phyloP scores from a whole-genome alignment of 2,113 vertebrate genomes.

The Cebus imitator region DNA sequence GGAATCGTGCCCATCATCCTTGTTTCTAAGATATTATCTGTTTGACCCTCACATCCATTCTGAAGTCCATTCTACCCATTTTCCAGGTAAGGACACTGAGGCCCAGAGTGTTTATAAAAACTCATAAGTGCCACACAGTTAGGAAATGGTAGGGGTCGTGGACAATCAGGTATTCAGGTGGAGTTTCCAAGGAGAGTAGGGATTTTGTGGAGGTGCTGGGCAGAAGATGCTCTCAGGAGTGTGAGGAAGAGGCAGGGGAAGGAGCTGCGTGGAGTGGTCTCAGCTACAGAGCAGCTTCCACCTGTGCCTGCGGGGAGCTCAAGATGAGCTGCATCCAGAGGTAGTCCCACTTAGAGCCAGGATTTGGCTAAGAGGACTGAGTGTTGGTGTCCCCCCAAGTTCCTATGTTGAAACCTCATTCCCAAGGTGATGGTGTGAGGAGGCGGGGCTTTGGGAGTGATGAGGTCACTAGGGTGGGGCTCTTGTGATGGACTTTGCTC shows the following conservation, averaged over 20 bases:
- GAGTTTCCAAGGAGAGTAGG: background rate
- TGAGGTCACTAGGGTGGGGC: background rate
- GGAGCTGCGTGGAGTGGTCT: background rate
- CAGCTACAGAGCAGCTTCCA: background rate
- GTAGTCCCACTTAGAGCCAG: background rate
- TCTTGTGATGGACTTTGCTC: background rate
- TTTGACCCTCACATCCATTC: background rate
- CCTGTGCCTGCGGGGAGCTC: no score
- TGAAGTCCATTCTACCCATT: background rate
- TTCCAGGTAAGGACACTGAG: background rate
- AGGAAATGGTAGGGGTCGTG: background rate
- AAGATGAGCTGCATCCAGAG: background rate
- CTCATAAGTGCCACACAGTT: background rate
- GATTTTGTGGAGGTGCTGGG: background rate
- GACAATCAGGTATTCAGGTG: fast-evolving
- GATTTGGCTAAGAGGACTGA: background rate
- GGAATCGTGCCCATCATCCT: fast-evolving
- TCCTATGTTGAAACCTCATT: background rate
- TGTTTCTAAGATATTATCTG: background rate
- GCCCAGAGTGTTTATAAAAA: background rate
- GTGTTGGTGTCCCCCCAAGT: background rate
- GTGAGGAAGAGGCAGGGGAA: background rate
- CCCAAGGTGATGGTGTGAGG: background rate
- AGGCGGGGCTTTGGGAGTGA: background rate
- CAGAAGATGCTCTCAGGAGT: background rate